These are phyloP conservation scores for Parotia lawesii DNA, from an alignment of 2,113 vertebrate genomes.

Conservation along the genomic window DNA sequence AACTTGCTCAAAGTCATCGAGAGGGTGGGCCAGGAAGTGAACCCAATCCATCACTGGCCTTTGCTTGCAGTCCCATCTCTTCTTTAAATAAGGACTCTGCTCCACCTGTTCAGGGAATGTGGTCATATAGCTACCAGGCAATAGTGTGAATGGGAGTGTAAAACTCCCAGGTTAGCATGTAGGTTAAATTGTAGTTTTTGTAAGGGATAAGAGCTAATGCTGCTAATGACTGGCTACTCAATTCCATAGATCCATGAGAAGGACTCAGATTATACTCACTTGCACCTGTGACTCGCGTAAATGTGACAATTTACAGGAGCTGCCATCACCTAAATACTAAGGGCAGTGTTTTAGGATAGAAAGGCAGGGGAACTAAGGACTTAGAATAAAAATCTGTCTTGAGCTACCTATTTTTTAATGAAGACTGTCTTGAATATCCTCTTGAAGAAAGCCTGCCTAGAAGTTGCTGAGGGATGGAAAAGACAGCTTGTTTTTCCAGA, in stretches of 20 bases:
- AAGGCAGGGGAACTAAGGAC: neutral
- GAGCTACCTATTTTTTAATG: neutral
- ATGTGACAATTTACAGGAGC: neutral
- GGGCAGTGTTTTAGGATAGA: neutral
- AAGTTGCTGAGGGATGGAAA: neutral
- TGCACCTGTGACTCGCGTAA: neutral
- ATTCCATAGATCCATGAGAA: neutral
- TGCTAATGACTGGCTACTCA: neutral
- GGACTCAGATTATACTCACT: neutral
- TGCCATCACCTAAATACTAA: neutral
- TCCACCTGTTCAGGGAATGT: neutral
- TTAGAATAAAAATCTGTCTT: neutral
- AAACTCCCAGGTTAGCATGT: neutral
- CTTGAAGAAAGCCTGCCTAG: neutral
- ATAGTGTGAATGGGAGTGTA: neutral
- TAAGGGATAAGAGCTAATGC: neutral
- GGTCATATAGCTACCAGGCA: neutral
- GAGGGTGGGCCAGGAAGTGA: conserved; percentile 21
- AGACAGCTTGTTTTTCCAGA: conserved; percentile 20
- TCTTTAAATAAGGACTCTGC: neutral
- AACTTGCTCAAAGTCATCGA: neutral
- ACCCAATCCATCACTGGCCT: neutral
- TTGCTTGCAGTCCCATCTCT: conserved; percentile 3
- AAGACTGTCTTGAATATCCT: neutral
- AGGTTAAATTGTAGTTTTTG: neutral